Base-by-base conservation (phyloP, 1,140 invertebrate genomes). In the Calycopis cecrops region DNA sequence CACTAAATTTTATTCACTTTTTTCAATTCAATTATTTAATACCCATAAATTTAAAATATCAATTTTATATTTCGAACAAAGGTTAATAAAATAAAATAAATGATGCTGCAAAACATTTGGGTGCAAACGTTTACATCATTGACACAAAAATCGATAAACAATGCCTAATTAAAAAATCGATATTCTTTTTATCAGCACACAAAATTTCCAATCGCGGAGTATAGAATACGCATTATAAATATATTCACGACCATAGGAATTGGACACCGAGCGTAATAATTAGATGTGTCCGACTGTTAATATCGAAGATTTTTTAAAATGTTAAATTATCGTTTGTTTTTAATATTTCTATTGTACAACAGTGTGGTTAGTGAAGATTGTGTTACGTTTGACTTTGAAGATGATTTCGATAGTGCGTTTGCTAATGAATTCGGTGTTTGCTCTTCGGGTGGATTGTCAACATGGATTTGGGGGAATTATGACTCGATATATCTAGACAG, bases 301-400 rank as follows among this genome's bases (percentile, higher is more conserved):
- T 16, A 44, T 18, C 40, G 12, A 6, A 9, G 0, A 16, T 17
- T 28, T 28, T 14, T 9, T 4, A 44, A 16, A 44, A 44, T 44
- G 40, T 9, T 44, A 9, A 44, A 44, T 16, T 34, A 16, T 50
- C 12, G 12, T 14, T 34, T 14, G 28, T 28, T 60, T 18, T 48
- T 62, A 33, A 33, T 56, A 8, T 33, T 62, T n/a, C 7, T 58
- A 9, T 1, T 62, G 14, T 21, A 48, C 12, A 17, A 33, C 35
- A 47, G 48, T 58, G 48, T 63, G 40, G 11, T 58, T 21, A 57
- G 60, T 48, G 48, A 62, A 12, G 50, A 55, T 21, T 63, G 55
- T 59, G 55, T 65, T 48, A 53, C 52, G 10, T 47, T 55, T 16
- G 63, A 57, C 34, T 60, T 52, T 55, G 49, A 62, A 34, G 18